phyloP scores from a whole-genome alignment of 2,113 vertebrate species.

The Morone saxatilis region DNA sequence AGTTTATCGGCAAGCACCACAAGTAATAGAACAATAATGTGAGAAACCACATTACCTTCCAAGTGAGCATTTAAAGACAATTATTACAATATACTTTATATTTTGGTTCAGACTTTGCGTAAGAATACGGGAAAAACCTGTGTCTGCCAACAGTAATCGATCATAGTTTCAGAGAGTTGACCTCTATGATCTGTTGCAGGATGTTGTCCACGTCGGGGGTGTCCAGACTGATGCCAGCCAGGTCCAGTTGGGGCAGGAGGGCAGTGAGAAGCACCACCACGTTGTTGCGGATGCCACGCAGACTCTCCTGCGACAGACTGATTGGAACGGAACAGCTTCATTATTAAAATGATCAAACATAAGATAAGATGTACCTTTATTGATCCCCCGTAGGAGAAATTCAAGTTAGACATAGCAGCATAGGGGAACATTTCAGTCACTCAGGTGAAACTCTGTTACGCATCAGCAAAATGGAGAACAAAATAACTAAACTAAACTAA shows the following conservation, averaged over 20 bases:
- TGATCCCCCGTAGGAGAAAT: no score
- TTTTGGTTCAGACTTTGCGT: background rate
- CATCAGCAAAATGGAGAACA: background rate
- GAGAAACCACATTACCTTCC: background rate
- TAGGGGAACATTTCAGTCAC: background rate
- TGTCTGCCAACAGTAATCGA: background rate
- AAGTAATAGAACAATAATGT: background rate
- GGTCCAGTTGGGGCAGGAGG: slow-evolving; percentile 86
- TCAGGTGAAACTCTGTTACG: background rate
- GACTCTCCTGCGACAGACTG: slow-evolving; percentile 80
- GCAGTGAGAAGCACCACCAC: slow-evolving; percentile 86
- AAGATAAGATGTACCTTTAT: no score
- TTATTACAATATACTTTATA: background rate
- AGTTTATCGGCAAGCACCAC: background rate
- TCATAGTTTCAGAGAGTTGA: slow-evolving; percentile 78
- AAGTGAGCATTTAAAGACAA: background rate
- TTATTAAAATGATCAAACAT: background rate
- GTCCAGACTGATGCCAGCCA: slow-evolving; percentile 85
- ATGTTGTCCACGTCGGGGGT: slow-evolving; percentile 86
- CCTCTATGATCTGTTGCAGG: slow-evolving; percentile 88
- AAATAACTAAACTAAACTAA: background rate
- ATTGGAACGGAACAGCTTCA: slow-evolving; percentile 13
- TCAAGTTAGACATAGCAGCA: no score
- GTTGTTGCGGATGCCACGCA: slow-evolving; percentile 81
- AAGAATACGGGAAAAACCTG: background rate